Base-by-base conservation (phyloP, 2,888 invertebrate genomes). In the Drosophila meridionalis region DNA sequence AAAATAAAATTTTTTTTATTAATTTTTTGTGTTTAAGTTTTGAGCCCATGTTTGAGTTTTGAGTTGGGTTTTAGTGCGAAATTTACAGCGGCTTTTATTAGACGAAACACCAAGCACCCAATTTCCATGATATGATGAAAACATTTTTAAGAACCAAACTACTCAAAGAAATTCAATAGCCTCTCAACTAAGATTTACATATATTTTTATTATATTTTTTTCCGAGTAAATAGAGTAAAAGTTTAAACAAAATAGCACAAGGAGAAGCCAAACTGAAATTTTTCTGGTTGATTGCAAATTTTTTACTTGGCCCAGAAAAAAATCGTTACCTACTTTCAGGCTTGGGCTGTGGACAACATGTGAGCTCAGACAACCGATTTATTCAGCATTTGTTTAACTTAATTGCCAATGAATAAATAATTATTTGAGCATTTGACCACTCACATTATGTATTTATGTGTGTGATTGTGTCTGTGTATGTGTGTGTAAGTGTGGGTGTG, bases 41-140 rank as follows among this genome's bases (percentile, higher is more conserved):
- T 74, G 71, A 76, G 76, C 76, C 81, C 79, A 84, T 73, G 70
- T 76, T 50, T 78, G 58, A 69, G 58, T 69, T 78, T 63, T 74
- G 62, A 73, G 73, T 82, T 75, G 64, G 74, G 76, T 84, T 82
- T 89, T 85, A 88, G 89, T 87, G 85, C 85, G 84, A 86, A 86
- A 73, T 77, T 73, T 88, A 87, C 88, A 83, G 85, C 82, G 81
- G 76, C 82, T 78, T 82, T 87, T 83, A 86, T 87, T 87, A 86
- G 83, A 81, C 69, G 89, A 84, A 87, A 84, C 67, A 87, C 86
- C 86, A 89, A 83, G 73, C 81, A 87, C 89, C 85, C 86, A 69
- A 74, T 82, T 68, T 61, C 61, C 45, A 80, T 67, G 75, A 86
- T 80, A 76, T 79, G 72, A 68, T 68, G 68, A 83, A 83, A 86